Base-by-base conservation (phyloP, 1,140 invertebrate species). In the Sycophaga agraensis region DNA sequence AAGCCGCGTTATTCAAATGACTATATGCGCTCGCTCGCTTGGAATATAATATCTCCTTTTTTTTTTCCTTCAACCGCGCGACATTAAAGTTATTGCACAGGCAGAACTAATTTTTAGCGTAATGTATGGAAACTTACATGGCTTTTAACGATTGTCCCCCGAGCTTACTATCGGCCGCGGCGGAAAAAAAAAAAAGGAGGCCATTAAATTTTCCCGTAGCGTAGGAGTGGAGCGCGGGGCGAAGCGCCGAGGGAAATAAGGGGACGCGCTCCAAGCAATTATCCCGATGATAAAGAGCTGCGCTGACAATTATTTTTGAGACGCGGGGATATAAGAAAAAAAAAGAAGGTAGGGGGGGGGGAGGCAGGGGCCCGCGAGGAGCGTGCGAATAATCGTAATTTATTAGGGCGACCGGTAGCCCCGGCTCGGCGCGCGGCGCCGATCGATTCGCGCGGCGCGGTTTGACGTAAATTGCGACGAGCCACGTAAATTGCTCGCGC, bases 381-480 rank as follows among this genome's bases (percentile, higher is more conserved):
- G 34, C 59, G 45, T 56, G 53, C 53, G 53, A 62, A 62, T 50
- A 62, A 62, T 62, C 45, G 59, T 56, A 62, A 62, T 64, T 64
- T 53, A 62, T 71, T 69, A 68, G 66, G 61, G 51, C 11, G 14
- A 21, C 14, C 40, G 56, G 53, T 37, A 42, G 56, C 16, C 39
- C 42, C 35, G n/a, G n/a, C n/a, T n/a, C n/a, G n/a, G 21, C 40
- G 34, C 43, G 43, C 34, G 12, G 42, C 54, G 31, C 35, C 55
- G 67, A 67, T 67, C 67, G 66, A 70, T 58, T 63, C 53, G 35
- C 65, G 73, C 73, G 70, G 70, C 70, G 70, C 66, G 66, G 68
- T 69, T 75, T 77, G 75, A 78, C 76, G 74, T 75, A 75, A 76
- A 77, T 76, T 75, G 74, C 73, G 67, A 73, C 68, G 69, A 70